phyloP scores from a whole-genome alignment of 2,797 vertebrate species.

The Percopsis omiscomaycus region DNA sequence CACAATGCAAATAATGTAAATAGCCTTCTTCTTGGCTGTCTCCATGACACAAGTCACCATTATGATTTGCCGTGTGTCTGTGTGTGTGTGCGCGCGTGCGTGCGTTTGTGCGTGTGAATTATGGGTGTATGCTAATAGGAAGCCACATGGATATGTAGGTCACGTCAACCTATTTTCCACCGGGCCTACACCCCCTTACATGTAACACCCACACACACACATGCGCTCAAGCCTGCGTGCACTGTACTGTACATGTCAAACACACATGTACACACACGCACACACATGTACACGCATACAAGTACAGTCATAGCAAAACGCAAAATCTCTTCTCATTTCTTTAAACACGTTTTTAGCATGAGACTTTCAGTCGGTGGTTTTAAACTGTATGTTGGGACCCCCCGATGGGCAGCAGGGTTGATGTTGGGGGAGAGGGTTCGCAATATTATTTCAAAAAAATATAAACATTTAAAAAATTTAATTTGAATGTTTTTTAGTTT shows the following conservation, averaged over 20 bases:
- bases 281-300: not conserved
- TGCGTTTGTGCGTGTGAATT: conserved; percentile 49
- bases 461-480: too few relatives aligned
- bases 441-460: too few relatives aligned
- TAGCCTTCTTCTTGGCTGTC: conserved; percentile 62
- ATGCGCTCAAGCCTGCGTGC: conserved; percentile 4
- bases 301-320: too few relatives aligned
- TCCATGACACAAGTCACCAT: conserved; percentile 63
- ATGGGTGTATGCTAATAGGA: conserved; percentile 74
- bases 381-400: too few relatives aligned
- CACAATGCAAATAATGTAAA: conserved; percentile 73
- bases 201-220: conserved; percentile 23
- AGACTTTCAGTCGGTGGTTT: too few relatives aligned
- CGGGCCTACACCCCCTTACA: conserved; percentile 53
- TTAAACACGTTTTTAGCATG: too few relatives aligned
- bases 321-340: too few relatives aligned
- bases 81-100: conserved; percentile 21
- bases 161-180: conserved; percentile 75
- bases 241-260: conserved; percentile 2
- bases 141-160: conserved; percentile 79
- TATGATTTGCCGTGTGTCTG: conserved; percentile 44
- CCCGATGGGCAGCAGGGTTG: too few relatives aligned
- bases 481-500: too few relatives aligned
- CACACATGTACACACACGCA: not conserved
- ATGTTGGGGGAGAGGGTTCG: too few relatives aligned